Evolutionary conservation across 2,888 invertebrate genomes (phyloP), one percentile per base, ranked within the genome.

Genomic region (Aphidius colemani): DNA sequence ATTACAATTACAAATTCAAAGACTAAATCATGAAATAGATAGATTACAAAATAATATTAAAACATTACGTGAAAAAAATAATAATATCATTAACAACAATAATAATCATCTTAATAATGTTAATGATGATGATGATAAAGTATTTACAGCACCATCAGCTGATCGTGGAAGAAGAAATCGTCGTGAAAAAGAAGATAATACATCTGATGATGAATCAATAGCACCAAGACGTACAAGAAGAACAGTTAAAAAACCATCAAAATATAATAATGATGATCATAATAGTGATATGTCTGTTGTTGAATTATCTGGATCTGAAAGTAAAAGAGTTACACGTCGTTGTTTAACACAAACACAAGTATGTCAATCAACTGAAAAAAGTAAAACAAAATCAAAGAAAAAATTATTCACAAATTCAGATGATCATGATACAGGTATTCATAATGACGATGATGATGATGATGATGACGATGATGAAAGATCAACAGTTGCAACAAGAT

Each of bases 241-340:
- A 46, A 64, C 67, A 7, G 59, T 61, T 0, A 60, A 63, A 10
- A 67, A 55, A 11, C 69, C 63, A 9, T 40, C 13, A 11, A 40
- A 40, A 1, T 50, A 59, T 0, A 60, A 65, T 4, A 57, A 59
- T 58, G 49, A 55, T 30, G 30, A 30, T 30, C 30, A 30, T 5
- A 30, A 30, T 30, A 30, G 30, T 30, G 72, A 74, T 30, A 65
- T 71, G 53, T 66, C 72, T 8, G 59, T 75, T 5, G 70, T 76
- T 2, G 78, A 80, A 18, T 62, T 75, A n/a, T 78, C 78, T 0
- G 72, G 67, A 5, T 78, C 78, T 2, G 79, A 79, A 39, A 67
- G 77, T 0, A 78, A 76, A 78, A 69, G 70, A 55, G 67, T 45
- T 7, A 66, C 56, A 3, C 70, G 72, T 50, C 68, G 67, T 6